Evolutionary conservation across 2,797 vertebrate genomes (phyloP).

Genomic region (Triplophysa bombifrons): DNA sequence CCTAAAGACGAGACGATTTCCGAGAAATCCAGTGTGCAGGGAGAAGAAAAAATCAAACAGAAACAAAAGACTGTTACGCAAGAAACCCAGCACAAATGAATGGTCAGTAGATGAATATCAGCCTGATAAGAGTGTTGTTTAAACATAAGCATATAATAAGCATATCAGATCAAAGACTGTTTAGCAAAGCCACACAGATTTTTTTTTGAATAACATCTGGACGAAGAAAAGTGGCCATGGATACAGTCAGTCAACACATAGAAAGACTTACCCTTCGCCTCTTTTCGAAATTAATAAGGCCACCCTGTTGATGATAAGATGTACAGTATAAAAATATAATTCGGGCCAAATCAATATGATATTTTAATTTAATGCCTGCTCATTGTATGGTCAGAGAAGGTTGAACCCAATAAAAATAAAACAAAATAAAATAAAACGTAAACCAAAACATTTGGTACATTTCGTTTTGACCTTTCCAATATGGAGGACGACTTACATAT

Average conservation of each 20-base stretch:
- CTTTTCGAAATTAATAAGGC: constrained; percentile 91
- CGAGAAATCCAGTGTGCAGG: neutral
- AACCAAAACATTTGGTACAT: too few species aligned
- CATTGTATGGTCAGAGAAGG: neutral
- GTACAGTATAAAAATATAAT: neutral
- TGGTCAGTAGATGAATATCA: constrained; percentile 28
- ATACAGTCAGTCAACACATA: neutral
- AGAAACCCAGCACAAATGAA: neutral
- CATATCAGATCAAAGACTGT: neutral
- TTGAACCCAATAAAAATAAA: too few species aligned
- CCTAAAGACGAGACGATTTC: constrained; percentile 67
- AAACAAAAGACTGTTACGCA: constrained; percentile 11
- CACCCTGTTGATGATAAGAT: constrained; percentile 70
- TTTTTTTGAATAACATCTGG: constrained; percentile 22
- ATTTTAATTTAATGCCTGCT: neutral
- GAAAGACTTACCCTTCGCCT: constrained; percentile 81
- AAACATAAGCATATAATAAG: constrained; percentile 11
- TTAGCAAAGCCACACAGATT: neutral
- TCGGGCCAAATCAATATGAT: neutral
- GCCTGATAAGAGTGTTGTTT: neutral
- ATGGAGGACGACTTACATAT: too few species aligned
- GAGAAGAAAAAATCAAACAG: neutral
- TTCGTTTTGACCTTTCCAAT: too few species aligned
- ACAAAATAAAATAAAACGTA: too few species aligned
- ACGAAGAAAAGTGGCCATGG: neutral